phyloP scores from a whole-genome alignment of 1,140 invertebrate genomes.

The Ceratina japonica region DNA sequence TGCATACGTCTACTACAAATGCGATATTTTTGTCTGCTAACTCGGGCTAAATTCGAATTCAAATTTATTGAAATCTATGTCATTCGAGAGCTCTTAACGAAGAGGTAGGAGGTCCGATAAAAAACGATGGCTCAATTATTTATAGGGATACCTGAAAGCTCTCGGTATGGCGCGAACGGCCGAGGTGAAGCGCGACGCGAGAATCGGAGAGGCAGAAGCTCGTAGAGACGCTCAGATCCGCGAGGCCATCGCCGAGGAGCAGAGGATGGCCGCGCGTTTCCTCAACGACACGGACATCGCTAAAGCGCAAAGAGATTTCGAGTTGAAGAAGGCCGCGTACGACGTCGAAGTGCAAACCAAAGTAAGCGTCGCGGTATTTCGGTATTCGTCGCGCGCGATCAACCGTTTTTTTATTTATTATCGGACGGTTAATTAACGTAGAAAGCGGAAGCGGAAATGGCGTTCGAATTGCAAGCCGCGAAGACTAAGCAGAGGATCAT shows the following conservation, averaged over 20 bases:
- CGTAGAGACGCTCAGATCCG: slow-evolving; percentile 92
- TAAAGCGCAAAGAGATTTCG: slow-evolving; percentile 97
- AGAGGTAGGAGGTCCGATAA: slow-evolving; percentile 6
- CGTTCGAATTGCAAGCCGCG: slow-evolving; percentile 95
- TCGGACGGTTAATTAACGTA: slow-evolving; percentile 56
- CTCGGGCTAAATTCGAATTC: slow-evolving; percentile 38
- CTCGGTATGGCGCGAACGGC: slow-evolving; percentile 97
- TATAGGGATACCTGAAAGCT: slow-evolving; percentile 95
- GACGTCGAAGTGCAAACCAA: slow-evolving; percentile 98
- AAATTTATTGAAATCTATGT: slow-evolving; percentile 47
- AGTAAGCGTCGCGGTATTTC: slow-evolving; percentile 75
- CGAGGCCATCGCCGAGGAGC: slow-evolving; percentile 97
- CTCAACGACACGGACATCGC: slow-evolving; percentile 98
- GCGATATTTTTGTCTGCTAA: slow-evolving; percentile 40
- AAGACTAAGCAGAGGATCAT: slow-evolving; percentile 98
- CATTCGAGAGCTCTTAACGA: slow-evolving; percentile 33
- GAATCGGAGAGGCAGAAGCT: slow-evolving; percentile 97
- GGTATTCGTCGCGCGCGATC: too few relatives aligned
- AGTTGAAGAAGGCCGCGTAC: slow-evolving; percentile 97
- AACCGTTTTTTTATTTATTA: neutral
- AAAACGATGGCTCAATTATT: slow-evolving; percentile 50
- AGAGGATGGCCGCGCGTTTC: slow-evolving; percentile 94
- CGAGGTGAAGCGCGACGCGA: slow-evolving; percentile 96
- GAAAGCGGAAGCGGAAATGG: slow-evolving; percentile 96
- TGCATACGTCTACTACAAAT: slow-evolving; percentile 3